Evolutionary conservation across 2,888 invertebrate species (phyloP).

Genomic region (Drosophila ezoana): DNA sequence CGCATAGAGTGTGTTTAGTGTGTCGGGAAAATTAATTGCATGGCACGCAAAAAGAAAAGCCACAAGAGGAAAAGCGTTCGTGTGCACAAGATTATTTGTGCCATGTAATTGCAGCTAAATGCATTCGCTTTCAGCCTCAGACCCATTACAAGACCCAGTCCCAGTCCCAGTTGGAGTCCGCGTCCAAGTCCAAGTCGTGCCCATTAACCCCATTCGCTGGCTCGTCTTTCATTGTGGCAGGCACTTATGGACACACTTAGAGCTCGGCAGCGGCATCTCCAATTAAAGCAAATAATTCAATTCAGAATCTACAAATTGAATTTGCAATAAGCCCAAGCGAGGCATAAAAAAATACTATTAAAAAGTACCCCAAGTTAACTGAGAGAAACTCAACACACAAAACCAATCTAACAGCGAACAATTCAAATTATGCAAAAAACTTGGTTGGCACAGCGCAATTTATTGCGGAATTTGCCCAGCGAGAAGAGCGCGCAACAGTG

Average conservation of each 20-base stretch:
- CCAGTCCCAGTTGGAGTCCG: not conserved
- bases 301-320: constrained; percentile 55
- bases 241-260: constrained; percentile 23
- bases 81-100: constrained; percentile 40
- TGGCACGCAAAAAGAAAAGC: constrained; percentile 39
- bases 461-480: constrained; percentile 56
- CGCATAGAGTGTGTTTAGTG: constrained; percentile 19
- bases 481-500: constrained; percentile 21
- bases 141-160: constrained; percentile 1
- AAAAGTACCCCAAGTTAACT: constrained; percentile 36
- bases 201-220: constrained; percentile 54
- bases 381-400: constrained; percentile 43
- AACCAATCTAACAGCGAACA: constrained; percentile 68
- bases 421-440: constrained; percentile 74
- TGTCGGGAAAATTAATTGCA: constrained; percentile 58
- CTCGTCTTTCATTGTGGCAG: constrained; percentile 33
- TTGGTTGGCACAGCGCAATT: constrained; percentile 64
- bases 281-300: constrained; percentile 56
- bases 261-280: constrained; percentile 8
- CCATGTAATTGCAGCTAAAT: constrained; percentile 54
- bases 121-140: constrained; percentile 39
- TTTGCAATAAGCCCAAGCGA: constrained; percentile 48
- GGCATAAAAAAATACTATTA: constrained; percentile 1
- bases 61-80: constrained; percentile 53
- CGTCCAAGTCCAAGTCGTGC: constrained; percentile 28